Conservation (phyloP, 2,797 vertebrate species). For the Muscicapa striata region DNA sequence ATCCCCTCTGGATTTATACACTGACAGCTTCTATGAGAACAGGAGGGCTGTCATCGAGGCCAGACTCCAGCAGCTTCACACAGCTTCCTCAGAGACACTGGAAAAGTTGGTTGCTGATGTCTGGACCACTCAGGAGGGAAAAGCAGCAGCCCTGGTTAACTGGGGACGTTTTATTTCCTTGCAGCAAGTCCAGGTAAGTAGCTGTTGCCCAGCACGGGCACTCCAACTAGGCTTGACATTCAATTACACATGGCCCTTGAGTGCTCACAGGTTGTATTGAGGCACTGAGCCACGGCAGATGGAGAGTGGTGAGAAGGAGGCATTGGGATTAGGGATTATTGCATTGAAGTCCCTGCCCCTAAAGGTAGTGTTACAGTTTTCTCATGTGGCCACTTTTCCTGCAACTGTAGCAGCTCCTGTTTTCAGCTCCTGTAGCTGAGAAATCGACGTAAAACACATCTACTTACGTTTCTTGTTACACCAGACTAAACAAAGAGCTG, state of each 20-base stretch:
- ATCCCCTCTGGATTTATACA: constrained; percentile 89
- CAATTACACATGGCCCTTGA: fast-evolving
- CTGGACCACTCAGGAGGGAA: constrained; percentile 83
- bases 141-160: constrained; percentile 81
- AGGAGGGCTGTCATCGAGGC: constrained; percentile 81
- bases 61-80: constrained; percentile 79
- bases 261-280: neutral
- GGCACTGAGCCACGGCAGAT: neutral
- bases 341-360: too few relatives aligned
- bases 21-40: constrained; percentile 91
- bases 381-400: neutral
- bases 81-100: constrained; percentile 79
- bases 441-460: neutral
- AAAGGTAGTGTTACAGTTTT: neutral
- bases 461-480: neutral
- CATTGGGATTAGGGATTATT: neutral
- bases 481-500: neutral
- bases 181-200: constrained; percentile 79
- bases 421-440: too few relatives aligned
- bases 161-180: constrained; percentile 91
- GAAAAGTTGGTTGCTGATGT: constrained; percentile 77
- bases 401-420: too few relatives aligned
- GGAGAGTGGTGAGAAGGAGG: neutral
- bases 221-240: neutral
- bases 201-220: neutral